Base-by-base conservation (phyloP, 2,888 invertebrate genomes). In the Nemapogon koenigi region DNA sequence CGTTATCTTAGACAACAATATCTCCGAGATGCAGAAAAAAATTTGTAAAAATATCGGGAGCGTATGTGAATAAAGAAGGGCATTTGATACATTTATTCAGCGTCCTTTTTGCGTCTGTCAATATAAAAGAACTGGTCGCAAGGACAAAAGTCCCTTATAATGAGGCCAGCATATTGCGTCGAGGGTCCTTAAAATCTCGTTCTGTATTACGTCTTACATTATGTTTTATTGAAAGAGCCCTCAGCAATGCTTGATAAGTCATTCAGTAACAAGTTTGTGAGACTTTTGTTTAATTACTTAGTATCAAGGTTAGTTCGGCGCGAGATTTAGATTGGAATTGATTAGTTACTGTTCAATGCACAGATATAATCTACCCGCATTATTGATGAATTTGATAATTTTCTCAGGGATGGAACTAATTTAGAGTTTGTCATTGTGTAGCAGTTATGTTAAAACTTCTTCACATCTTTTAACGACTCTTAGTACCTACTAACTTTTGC, bases 91-190 rank as follows among this genome's bases (percentile, higher is more conserved):
- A 76, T 63, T 68, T 68, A 72, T 68, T 67, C 64, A 63, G 51
- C 52, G 61, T 63, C 62, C 66, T 63, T 59, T n/a, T 70, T 69
- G 66, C 66, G 59, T 53, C 59, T 55, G 57, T 61, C 51, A 52
- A 51, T 51, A 61, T 56, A 64, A 70, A 67, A 58, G 68, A 70
- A 78, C 78, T 68, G 69, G 78, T 76, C 26, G 27, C 28, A 61
- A 76, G 75, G 76, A 78, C 76, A 78, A 76, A 73, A 70, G 58
- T 43, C 76, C 75, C 75, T 69, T 60, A 76, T 76, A 75, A 76
- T 78, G 72, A 76, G 67, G 63, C 73, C 64, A 64, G 69, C 69
- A 70, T 69, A 73, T 75, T 76, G 75, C 66, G 57, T 55, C 53
- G 65, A 73, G 76, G 53, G 61, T 70, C 66, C 76, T 75, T 55